Conservation (phyloP, 2,797 vertebrate species). For the Brachyalestes nurse region DNA sequence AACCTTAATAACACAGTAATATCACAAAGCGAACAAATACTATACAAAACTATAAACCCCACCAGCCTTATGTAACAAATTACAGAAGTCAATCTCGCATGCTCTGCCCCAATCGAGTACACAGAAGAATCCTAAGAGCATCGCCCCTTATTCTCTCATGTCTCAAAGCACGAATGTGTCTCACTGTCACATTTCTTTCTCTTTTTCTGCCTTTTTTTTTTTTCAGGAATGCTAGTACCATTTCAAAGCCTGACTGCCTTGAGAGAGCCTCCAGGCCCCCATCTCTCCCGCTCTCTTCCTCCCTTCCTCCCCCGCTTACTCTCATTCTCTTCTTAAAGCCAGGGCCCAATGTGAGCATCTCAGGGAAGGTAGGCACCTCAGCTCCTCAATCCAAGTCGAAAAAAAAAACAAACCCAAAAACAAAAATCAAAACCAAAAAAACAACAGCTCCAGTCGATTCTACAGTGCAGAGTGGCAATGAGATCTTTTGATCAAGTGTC, state of each 20-base stretch:
- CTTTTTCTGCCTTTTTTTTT: conserved; percentile 57
- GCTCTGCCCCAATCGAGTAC: conserved; percentile 45
- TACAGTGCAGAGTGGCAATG: conserved; percentile 71
- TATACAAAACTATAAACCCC: background rate
- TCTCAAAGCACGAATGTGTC: conserved; percentile 63
- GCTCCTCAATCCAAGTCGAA: conserved; percentile 51
- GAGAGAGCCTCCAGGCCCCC: conserved; percentile 59
- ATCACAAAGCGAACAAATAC: too few species aligned
- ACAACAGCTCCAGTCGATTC: conserved; percentile 69
- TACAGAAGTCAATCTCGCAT: conserved; percentile 52
- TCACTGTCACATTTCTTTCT: conserved; percentile 63
- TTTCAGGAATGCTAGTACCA: conserved; percentile 66
- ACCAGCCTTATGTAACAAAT: conserved; percentile 14
- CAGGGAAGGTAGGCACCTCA: conserved; percentile 59
- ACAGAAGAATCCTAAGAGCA: conserved; percentile 1
- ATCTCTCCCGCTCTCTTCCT: background rate
- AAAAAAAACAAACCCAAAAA: background rate
- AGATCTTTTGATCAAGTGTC: conserved; percentile 76
- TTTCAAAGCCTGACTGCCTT: conserved; percentile 71
- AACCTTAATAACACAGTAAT: background rate
- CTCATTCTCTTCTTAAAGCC: conserved; percentile 48
- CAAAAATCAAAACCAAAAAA: background rate
- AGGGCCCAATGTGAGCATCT: conserved; percentile 65
- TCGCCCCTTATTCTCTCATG: conserved; percentile 60
- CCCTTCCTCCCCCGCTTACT: background rate